Conservation (phyloP, 2,113 vertebrate species). For the Aldabrachelys gigantea region DNA sequence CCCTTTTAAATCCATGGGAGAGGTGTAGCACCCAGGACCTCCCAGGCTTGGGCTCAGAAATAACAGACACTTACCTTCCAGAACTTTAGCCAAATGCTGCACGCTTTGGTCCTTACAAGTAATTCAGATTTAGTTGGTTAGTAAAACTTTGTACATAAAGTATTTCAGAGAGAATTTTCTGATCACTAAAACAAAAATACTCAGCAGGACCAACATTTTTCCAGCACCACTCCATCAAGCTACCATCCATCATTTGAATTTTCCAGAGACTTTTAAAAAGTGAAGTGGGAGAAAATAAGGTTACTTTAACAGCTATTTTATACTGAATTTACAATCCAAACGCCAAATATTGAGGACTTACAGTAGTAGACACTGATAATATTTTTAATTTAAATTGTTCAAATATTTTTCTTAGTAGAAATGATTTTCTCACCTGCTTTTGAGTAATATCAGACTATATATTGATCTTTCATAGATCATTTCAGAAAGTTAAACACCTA, state of each 20-base stretch:
- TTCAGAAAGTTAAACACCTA: not conserved
- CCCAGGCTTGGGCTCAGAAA: not conserved
- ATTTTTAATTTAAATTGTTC: not conserved
- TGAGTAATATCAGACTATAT: not conserved
- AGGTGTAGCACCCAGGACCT: not conserved
- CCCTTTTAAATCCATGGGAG: not conserved
- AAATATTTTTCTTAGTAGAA: not conserved
- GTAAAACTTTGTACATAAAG: not conserved
- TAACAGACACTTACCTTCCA: not conserved
- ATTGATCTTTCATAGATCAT: not conserved
- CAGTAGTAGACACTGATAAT: not conserved
- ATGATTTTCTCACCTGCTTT: not conserved
- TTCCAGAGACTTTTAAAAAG: not conserved
- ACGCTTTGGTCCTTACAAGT: not conserved
- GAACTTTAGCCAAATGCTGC: not conserved
- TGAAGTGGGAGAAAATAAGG: not conserved
- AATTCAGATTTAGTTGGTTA: not conserved
- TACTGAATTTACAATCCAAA: not conserved
- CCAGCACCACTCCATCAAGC: not conserved
- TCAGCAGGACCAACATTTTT: not conserved
- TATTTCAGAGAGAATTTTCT: not conserved
- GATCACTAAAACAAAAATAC: not conserved
- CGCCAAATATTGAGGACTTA: not conserved
- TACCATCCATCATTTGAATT: not conserved
- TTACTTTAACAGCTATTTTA: not conserved